phyloP scores from a whole-genome alignment of 2,797 vertebrate genomes.

The Toxotes lorentzi region DNA sequence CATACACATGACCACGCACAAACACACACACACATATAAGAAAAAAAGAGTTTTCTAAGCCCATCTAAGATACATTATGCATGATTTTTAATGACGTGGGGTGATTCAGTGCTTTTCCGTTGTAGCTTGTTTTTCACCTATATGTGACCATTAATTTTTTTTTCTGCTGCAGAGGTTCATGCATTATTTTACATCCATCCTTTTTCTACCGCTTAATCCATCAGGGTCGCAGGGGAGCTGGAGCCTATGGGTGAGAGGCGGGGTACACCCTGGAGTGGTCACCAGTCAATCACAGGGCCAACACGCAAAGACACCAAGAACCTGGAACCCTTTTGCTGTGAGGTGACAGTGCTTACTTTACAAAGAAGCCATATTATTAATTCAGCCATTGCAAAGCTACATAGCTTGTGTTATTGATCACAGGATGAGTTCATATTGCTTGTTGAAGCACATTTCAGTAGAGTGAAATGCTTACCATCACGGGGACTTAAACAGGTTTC shows the following conservation, averaged over 20 bases:
- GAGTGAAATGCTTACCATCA: constrained; percentile 25
- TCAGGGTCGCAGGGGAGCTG: no score
- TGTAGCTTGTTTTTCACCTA: constrained; percentile 15
- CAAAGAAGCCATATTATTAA: constrained; percentile 41
- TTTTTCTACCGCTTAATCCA: no score
- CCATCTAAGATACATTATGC: constrained; percentile 49
- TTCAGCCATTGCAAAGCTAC: constrained; percentile 38
- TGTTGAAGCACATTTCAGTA: constrained; percentile 42
- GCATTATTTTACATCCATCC: constrained; percentile 56
- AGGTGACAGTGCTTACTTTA: no score
- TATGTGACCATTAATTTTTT: constrained; percentile 33
- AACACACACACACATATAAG: neutral
- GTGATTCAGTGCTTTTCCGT: constrained; percentile 36
- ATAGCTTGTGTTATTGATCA: constrained; percentile 57
- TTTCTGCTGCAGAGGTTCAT: constrained; percentile 9
- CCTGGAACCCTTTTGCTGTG: no score
- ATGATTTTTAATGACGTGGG: constrained; percentile 57
- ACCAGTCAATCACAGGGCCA: no score
- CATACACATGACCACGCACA: constrained; percentile 28
- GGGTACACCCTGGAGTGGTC: no score
- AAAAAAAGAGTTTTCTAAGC: neutral
- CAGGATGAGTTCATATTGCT: constrained; percentile 39
- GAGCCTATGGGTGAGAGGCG: no score
- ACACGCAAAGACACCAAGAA: no score
- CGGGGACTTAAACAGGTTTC: constrained; percentile 8